Base-by-base conservation (phyloP, 2,888 invertebrate genomes). In the Exephanes ischioxanthus region DNA sequence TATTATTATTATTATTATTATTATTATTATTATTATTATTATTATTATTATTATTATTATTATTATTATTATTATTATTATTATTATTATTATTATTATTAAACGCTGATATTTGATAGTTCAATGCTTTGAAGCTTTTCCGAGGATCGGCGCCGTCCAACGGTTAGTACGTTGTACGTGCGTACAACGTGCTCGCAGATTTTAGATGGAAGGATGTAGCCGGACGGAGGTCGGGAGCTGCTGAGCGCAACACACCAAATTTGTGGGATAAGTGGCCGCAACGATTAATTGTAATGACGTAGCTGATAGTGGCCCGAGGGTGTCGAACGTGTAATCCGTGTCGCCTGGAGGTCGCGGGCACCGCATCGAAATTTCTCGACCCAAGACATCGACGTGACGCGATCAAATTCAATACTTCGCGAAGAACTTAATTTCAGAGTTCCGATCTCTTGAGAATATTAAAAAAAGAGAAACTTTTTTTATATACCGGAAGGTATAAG, bases 251-350 rank as follows among this genome's bases (percentile, higher is more conserved):
- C 88, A 88, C 86, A 81, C 66, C 83, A 83, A 88, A 87, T 89
- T 89, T 88, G 71, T 82, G 72, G 86, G 86, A 87, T 84, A 86
- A 89, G 86, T 88, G 84, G 82, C 80, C 80, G 71, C 45, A 45
- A 85, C 85, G 86, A 87, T 88, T 88, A 89, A 89, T 86, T 84
- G 85, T 89, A 88, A 89, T 88, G 87, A 86, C 77, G 83, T 88
- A 86, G 87, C 84, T 88, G 84, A 89, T 89, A 88, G 87, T 86
- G 84, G 88, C 89, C 89, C 87, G 86, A 89, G 90, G 88, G 88
- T 86, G 79, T 81, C 87, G 83, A 86, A 87, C 88, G 89, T 87
- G 88, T 88, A 87, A 86, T 82, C 84, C 68, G 83, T 86, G 86
- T 84, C 81, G 72, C 82, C 81, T 67, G 76, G 85, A 84, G 87